Percentiles rank a stretch among this genome's conserved stretches.
Conservation (phyloP, 2,797 vertebrate species). For the Pseudotriccus pelzelni region DNA sequence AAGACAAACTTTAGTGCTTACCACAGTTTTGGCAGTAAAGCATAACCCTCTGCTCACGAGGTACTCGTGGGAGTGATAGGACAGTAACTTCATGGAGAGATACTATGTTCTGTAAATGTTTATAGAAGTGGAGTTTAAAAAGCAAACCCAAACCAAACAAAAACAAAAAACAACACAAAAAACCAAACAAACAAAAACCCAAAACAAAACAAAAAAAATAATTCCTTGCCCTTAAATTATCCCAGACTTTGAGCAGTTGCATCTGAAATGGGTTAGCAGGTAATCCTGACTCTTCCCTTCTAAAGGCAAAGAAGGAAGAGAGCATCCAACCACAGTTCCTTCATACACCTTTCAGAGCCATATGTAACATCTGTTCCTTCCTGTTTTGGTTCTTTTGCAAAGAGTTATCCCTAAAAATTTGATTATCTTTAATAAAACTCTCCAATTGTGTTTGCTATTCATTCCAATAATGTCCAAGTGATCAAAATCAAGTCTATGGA, state of each 20-base stretch:
- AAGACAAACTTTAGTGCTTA: neutral
- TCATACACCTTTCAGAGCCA: neutral
- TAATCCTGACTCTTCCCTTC: neutral
- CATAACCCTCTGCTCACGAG: neutral
- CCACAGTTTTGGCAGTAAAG: neutral
- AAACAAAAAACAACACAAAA: neutral
- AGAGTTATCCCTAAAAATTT: neutral
- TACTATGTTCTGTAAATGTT: neutral
- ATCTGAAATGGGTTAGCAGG: neutral
- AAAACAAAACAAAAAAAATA: neutral
- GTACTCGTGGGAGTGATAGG: neutral
- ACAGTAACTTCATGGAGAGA: neutral
- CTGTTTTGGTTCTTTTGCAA: neutral
- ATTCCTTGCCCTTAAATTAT: neutral
- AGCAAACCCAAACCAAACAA: too few relatives aligned
- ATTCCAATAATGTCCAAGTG: neutral
- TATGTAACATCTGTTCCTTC: neutral
- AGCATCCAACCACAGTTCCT: rapidly evolving
- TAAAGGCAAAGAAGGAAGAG: neutral
- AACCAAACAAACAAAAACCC: neutral
- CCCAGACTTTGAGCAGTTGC: neutral
- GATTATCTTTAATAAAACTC: neutral
- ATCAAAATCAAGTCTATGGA: neutral
- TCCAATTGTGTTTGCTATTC: neutral
- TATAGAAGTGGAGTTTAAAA: rapidly evolving